Base-by-base conservation (phyloP, 2,888 invertebrate genomes). In the Amblyjoppa fuscipennis region DNA sequence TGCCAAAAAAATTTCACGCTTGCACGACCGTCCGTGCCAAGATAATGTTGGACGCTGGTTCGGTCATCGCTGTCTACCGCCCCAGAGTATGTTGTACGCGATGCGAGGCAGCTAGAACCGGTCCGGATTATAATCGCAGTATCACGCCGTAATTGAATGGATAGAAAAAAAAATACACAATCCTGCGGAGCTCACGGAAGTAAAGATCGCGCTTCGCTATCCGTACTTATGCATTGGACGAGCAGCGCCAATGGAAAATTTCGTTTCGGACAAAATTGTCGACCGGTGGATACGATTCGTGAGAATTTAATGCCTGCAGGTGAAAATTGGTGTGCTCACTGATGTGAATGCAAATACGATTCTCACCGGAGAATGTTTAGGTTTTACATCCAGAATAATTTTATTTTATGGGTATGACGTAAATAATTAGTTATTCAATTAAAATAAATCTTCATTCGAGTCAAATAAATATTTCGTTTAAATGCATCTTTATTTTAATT, bases 1-100 rank as follows among this genome's bases (percentile, higher is more conserved):
- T 70, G 59, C n/a, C 16, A 64, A 31, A 49, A 73, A 74, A 56
- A 70, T 20, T 31, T 74, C 70, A 53, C 49, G 38, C 53, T 51
- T 80, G 11, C 51, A 51, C 71, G 31, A 73, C 34, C 41, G 45
- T 71, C 51, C 28, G 64, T 31, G 59, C 31, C 45, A 41, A 45
- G 13, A 9, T 28, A 70, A 61, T 76, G 76, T 71, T 69, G 56
- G 69, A 31, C 51, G 51, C 34, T 9, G 45, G 31, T 53, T 34
- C 71, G 71, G 34, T 71, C 31, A 20, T 11, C 53, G 56, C 53
- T 71, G 53, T 31, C 31, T 13, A 25, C 25, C 45, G 49, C n/a
- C 25, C 20, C 38, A 66, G 34, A 5, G 9, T 20, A 7, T 49
- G 28, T 31, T 45, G 31, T 3, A 16, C 28, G 28, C 49, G 45